Conservation (phyloP, 1,140 invertebrate genomes). For the Propsilocerus akamusi region DNA sequence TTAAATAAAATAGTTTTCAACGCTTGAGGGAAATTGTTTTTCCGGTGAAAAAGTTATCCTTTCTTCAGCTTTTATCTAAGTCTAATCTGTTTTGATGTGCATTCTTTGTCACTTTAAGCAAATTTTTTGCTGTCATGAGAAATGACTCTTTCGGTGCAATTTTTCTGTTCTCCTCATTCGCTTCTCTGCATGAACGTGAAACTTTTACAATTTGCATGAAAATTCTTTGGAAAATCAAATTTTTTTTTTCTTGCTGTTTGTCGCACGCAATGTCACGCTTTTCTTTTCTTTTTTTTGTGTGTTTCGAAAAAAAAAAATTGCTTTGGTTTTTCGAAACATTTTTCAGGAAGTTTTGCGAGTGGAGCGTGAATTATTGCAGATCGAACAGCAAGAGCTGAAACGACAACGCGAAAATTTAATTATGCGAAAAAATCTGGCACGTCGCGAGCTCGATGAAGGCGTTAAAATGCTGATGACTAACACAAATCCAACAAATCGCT, state of each 20-base stretch:
- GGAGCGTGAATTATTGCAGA: slow-evolving; percentile 50
- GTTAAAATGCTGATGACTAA: slow-evolving; percentile 24
- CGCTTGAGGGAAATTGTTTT: too few relatives aligned
- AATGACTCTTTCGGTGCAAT: too few relatives aligned
- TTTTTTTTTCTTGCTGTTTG: neutral
- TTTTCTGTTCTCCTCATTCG: too few relatives aligned
- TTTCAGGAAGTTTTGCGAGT: slow-evolving; percentile 49
- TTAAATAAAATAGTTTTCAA: too few relatives aligned
- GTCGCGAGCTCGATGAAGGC: slow-evolving; percentile 25
- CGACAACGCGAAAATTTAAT: slow-evolving; percentile 48
- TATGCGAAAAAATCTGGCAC: slow-evolving; percentile 36
- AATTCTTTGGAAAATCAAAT: neutral
- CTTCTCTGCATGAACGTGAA: too few relatives aligned
- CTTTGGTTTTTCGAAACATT: too few relatives aligned
- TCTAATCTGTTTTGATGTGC: too few relatives aligned
- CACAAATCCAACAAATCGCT: slow-evolving; percentile 24
- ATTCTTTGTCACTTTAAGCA: too few relatives aligned
- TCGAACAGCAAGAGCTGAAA: slow-evolving; percentile 59
- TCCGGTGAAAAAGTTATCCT: too few relatives aligned
- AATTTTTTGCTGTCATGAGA: too few relatives aligned
- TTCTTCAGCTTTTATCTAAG: too few relatives aligned
- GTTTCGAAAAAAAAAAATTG: neutral
- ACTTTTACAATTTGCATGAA: too few relatives aligned
- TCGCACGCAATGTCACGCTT: neutral
- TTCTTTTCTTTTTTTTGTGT: neutral